Percentiles rank a stretch among this genome's conserved stretches.
Conservation (phyloP, 2,113 vertebrate species). For the Myrmecobius fasciatus region DNA sequence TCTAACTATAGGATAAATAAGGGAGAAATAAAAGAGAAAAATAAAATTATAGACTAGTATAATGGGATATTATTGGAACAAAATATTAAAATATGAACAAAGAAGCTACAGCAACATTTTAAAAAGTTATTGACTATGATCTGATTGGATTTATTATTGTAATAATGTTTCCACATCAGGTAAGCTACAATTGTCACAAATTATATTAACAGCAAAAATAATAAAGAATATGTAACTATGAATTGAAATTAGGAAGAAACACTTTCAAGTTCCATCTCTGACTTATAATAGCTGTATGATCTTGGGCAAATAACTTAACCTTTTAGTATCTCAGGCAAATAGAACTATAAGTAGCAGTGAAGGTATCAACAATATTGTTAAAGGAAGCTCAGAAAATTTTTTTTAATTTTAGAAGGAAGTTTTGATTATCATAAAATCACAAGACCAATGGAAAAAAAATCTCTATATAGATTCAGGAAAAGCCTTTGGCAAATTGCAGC, state of each 20-base stretch:
- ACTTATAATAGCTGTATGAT: background rate
- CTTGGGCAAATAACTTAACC: background rate
- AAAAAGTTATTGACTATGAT: background rate
- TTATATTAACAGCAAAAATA: background rate
- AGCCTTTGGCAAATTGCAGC: background rate
- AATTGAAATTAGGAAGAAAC: too few species aligned
- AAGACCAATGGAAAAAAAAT: background rate
- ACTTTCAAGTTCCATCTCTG: too few species aligned
- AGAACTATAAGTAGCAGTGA: background rate
- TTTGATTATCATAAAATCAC: background rate
- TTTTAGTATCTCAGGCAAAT: background rate
- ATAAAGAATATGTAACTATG: background rate
- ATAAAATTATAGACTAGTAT: background rate
- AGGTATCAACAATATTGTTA: too few species aligned
- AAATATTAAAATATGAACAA: background rate
- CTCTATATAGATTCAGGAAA: background rate
- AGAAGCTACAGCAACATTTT: background rate
- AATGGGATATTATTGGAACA: background rate
- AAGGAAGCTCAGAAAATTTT: background rate
- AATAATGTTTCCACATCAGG: background rate
- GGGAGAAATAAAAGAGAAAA: background rate
- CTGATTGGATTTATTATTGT: background rate
- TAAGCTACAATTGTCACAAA: background rate
- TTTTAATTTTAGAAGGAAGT: background rate
- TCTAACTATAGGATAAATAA: background rate